phyloP scores from a whole-genome alignment of 1,140 invertebrate genomes.

The Leguminivora glycinivorella region DNA sequence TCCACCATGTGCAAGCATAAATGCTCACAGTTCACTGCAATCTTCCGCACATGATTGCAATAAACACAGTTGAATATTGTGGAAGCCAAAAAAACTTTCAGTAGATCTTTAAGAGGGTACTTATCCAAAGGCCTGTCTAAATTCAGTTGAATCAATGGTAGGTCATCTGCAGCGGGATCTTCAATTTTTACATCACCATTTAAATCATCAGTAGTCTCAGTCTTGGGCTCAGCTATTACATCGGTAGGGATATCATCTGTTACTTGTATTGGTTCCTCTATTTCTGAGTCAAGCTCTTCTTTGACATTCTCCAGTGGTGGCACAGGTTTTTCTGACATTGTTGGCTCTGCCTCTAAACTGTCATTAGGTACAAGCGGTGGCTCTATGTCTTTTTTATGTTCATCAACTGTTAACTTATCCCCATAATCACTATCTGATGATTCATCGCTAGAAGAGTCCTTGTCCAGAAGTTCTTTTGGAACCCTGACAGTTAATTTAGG shows the following conservation, averaged over 20 bases:
- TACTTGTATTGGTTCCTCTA: neutral
- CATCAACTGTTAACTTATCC: slow-evolving; percentile 79
- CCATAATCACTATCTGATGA: slow-evolving; percentile 80
- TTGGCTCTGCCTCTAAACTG: neutral
- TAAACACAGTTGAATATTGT: slow-evolving; percentile 87
- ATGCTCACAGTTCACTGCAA: slow-evolving; percentile 90
- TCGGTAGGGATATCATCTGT: slow-evolving; percentile 16
- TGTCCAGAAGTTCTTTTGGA: slow-evolving; percentile 74
- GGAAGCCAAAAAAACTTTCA: slow-evolving; percentile 85
- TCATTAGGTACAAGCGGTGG: slow-evolving; percentile 44
- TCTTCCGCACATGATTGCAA: slow-evolving; percentile 89
- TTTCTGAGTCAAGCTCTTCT: neutral
- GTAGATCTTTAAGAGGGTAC: slow-evolving; percentile 83
- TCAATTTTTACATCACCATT: slow-evolving; percentile 55
- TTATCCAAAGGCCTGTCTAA: slow-evolving; percentile 86
- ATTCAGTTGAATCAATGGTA: slow-evolving; percentile 85
- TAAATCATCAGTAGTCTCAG: slow-evolving; percentile 50
- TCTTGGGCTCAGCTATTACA: slow-evolving; percentile 31
- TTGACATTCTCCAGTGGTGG: neutral
- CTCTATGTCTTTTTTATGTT: slow-evolving; percentile 42
- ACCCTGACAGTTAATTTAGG: slow-evolving; percentile 76
- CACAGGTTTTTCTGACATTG: neutral
- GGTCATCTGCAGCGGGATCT: slow-evolving; percentile 73
- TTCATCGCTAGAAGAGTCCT: slow-evolving; percentile 77
- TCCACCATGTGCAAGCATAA: slow-evolving; percentile 87